These are phyloP conservation scores for pig (Sus scrofa) DNA, from an alignment of 2,113 vertebrate species.

Conservation along the genomic window DNA sequence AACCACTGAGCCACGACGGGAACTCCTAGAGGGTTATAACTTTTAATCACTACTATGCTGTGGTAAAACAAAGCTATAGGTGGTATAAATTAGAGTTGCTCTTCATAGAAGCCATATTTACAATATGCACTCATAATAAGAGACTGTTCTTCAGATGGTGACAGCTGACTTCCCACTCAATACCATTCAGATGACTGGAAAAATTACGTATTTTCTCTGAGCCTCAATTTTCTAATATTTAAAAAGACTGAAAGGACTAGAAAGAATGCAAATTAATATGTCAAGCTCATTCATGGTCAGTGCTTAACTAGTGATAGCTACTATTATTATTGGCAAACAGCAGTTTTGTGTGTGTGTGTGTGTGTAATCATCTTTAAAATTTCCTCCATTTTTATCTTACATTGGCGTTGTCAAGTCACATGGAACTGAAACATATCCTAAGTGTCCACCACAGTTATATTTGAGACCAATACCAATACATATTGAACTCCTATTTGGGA, in stretches of 20 bases:
- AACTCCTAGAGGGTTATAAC: neutral
- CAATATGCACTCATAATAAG: neutral
- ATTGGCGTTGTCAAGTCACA: neutral
- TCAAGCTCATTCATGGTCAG: neutral
- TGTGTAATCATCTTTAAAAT: conserved; percentile 3
- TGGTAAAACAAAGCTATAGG: neutral
- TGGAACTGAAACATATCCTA: neutral
- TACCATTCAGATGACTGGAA: neutral
- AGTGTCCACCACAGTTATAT: neutral
- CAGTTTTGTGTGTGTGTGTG: neutral
- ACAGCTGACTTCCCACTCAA: neutral
- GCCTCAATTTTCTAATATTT: neutral
- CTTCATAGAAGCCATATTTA: neutral
- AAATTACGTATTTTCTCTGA: neutral
- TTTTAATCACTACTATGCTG: neutral
- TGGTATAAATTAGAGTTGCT: neutral
- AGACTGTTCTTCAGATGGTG: neutral
- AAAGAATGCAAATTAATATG: neutral
- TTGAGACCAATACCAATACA: neutral
- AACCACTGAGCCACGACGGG: too few species aligned
- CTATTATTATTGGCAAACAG: neutral
- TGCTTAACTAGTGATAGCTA: neutral
- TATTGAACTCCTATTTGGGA: neutral
- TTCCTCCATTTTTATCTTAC: neutral
- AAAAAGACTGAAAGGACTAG: neutral